A percentile compares a stretch with the other conserved stretches of the same genome.
These are phyloP conservation scores for Leptinotarsa texana DNA, from an alignment of 1,140 invertebrate species.

Conservation along the genomic window DNA sequence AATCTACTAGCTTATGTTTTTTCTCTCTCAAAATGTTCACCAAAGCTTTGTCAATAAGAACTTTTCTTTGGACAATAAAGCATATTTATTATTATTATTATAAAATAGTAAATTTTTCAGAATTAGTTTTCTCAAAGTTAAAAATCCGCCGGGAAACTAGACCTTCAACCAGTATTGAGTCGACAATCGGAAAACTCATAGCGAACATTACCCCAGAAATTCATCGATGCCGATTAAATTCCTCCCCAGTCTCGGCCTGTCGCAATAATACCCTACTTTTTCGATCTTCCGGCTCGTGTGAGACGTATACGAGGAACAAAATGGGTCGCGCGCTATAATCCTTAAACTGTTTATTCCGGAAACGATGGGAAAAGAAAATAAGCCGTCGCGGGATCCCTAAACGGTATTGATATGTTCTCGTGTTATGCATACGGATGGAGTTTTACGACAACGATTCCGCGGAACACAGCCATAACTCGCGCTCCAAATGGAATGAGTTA, in stretches of 20 bases:
- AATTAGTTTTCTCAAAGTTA: too few relatives aligned
- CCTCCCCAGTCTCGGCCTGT: not conserved
- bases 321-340: not conserved
- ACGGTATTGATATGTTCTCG: conserved; percentile 24
- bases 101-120: too few relatives aligned
- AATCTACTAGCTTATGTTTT: too few relatives aligned
- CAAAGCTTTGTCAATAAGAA: too few relatives aligned
- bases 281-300: not conserved
- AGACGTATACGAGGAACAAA: not conserved
- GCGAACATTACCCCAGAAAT: too few relatives aligned
- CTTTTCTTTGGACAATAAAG: too few relatives aligned
- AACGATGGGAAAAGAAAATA: conserved; percentile 14
- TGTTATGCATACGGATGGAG: conserved; percentile 21
- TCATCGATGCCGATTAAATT: too few relatives aligned
- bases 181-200: too few relatives aligned
- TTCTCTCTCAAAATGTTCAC: too few relatives aligned
- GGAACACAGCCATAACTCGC: conserved; percentile 16
- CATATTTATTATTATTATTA: too few relatives aligned
- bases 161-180: too few relatives aligned
- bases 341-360: not conserved
- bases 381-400: conserved; percentile 14
- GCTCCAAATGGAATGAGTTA: conserved; percentile 20
- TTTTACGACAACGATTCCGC: conserved; percentile 19
- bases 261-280: not conserved
- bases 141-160: too few relatives aligned